Conservation (phyloP, 2,797 vertebrate species). For the Tadarida brasiliensis region DNA sequence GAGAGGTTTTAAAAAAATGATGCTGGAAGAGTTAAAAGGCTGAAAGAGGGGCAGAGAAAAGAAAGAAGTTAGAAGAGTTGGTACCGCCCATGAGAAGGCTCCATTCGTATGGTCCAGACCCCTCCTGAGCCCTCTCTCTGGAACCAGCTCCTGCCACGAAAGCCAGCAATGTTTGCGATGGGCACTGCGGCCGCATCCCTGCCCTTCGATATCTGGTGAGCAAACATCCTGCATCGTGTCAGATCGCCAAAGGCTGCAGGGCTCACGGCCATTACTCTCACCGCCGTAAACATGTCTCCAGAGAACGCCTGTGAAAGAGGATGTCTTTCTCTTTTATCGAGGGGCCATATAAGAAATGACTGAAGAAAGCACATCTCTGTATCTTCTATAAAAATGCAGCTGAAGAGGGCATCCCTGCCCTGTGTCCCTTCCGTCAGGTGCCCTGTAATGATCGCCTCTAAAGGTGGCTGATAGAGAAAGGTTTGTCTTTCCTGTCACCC, state of each 20-base stretch:
- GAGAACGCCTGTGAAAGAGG: slow-evolving; percentile 60
- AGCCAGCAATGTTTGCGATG: background rate
- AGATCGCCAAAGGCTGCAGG: background rate
- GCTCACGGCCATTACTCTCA: background rate
- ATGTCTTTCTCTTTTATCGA: slow-evolving; percentile 63
- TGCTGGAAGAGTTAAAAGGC: background rate
- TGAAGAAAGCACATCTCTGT: slow-evolving; percentile 63
- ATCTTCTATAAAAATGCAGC: slow-evolving; percentile 51
- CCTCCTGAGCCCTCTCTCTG: background rate
- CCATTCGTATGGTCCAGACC: background rate
- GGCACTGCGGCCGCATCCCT: background rate
- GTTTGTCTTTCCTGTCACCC: slow-evolving; percentile 44
- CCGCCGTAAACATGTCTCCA: slow-evolving; percentile 57
- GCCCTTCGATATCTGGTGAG: background rate
- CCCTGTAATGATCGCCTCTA: background rate
- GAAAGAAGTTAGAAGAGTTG: background rate
- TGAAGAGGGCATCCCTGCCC: background rate
- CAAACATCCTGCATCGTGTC: background rate
- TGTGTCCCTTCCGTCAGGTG: background rate
- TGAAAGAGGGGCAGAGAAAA: background rate
- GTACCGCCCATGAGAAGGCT: background rate
- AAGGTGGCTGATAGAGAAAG: background rate
- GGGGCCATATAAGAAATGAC: slow-evolving; percentile 61
- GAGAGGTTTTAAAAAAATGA: background rate
- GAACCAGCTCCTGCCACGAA: background rate